phyloP scores from a whole-genome alignment of 2,888 invertebrate species.

The Lysandra coridon region DNA sequence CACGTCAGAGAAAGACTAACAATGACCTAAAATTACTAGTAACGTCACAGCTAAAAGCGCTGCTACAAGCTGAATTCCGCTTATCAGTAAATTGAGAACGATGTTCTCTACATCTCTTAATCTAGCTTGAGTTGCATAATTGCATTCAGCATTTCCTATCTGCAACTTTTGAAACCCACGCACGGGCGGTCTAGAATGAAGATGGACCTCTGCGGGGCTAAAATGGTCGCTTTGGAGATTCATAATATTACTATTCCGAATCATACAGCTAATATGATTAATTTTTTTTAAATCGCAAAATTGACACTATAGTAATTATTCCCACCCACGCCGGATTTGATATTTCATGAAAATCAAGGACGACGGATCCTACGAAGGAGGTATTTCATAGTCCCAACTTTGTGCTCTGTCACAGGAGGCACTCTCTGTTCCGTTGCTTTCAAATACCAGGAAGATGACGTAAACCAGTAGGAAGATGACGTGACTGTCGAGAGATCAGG shows the following conservation, averaged over 20 bases:
- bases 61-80: not conserved
- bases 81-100: not conserved
- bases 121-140: not conserved
- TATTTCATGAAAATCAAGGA: not conserved
- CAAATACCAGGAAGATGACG: no score
- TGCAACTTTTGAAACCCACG: not conserved
- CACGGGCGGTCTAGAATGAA: not conserved
- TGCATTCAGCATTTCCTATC: not conserved
- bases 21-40: constrained; percentile 13
- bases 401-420: no score
- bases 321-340: not conserved
- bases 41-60: not conserved
- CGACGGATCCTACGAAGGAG: not conserved
- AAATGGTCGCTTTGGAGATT: no score
- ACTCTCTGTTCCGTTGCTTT: no score
- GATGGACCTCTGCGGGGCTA: not conserved
- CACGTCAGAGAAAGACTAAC: not conserved
- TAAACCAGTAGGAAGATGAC: no score
- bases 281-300: no score
- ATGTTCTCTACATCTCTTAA: not conserved
- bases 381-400: not conserved
- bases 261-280: no score
- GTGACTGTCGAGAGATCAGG: not conserved
- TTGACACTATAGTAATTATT: not conserved
- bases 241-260: no score